Conservation (phyloP, 2,888 invertebrate species). For the Lepetodrilus schrolli region DNA sequence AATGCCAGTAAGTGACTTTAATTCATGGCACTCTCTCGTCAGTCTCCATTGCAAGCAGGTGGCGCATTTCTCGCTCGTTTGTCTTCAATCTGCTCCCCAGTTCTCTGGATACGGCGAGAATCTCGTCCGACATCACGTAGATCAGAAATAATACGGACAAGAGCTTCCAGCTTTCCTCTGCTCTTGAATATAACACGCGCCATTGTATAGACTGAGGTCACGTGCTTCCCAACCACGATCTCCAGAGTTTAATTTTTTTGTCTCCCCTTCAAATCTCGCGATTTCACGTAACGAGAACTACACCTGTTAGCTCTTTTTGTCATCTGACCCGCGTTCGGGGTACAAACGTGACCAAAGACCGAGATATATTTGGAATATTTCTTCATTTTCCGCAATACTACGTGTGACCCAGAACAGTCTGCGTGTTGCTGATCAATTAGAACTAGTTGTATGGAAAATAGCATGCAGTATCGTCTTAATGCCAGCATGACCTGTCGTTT, state of each 20-base stretch:
- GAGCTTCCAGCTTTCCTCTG: background rate
- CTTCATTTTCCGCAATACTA: conserved; percentile 23
- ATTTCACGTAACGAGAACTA: background rate
- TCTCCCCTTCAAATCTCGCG: background rate
- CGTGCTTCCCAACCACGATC: background rate
- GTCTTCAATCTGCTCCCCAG: background rate
- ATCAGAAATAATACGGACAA: background rate
- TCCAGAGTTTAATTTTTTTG: conserved; percentile 8
- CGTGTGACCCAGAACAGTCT: background rate
- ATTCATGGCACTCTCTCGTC: background rate
- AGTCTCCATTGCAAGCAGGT: background rate
- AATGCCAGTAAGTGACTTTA: background rate
- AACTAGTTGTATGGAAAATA: conserved; percentile 6
- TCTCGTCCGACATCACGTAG: background rate
- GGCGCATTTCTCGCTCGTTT: background rate
- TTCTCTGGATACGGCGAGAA: background rate
- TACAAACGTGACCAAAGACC: background rate
- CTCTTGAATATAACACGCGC: background rate
- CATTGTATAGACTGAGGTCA: background rate
- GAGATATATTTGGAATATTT: conserved; percentile 3
- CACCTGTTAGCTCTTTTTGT: background rate
- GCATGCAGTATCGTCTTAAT: background rate
- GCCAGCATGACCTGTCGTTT: background rate
- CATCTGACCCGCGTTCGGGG: background rate
- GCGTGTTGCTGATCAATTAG: conserved; percentile 13